Base-by-base conservation (phyloP, 2,888 invertebrate genomes). In the Mimas tiliae region DNA sequence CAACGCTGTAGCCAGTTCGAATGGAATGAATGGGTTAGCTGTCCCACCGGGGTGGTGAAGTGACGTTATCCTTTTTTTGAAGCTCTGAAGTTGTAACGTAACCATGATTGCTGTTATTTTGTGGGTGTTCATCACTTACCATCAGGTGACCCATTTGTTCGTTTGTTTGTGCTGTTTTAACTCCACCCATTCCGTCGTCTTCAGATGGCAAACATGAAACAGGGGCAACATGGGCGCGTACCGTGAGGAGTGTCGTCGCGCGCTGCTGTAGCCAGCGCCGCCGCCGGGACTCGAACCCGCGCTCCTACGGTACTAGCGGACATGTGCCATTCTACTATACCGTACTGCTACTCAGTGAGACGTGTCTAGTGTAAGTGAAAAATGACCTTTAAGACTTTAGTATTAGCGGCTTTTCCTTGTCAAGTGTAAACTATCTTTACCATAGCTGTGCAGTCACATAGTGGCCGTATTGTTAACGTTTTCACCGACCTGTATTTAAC, bases 191-290 rank as follows among this genome's bases (percentile, higher is more conserved):
- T 4, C 38, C 38, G 8, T 55, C 7, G 27, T 55, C 51, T 16
- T 19, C 79, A 91, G 93, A 76, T 93, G 93, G 93, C 93, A 93
- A 79, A 93, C 93, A 88, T 93, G 93, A 93, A 93, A 93, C 73
- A 91, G 90, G 93, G 91, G 91, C 58, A 83, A 79, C 70, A 85
- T 89, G 85, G 90, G 92, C 77, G 88, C 85, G 42, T 88, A 91
- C 77, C 86, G 91, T 72, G 91, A 90, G 77, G 91, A 91, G 75
- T 87, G 90, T 66, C 86, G 91, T 27, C 87, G 91, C 67, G 87
- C 90, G 79, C 84, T 91, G 73, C 91, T 92, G 87, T 92, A 92
- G 91, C 86, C 78, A 71, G 69, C 80, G 74, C 67, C 69, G 70
- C 71, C 69, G 74, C 67, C 67, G 75, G 67, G 69, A 64, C 58